Conservation (phyloP, 2,888 invertebrate species). For the Buathra laborator region DNA sequence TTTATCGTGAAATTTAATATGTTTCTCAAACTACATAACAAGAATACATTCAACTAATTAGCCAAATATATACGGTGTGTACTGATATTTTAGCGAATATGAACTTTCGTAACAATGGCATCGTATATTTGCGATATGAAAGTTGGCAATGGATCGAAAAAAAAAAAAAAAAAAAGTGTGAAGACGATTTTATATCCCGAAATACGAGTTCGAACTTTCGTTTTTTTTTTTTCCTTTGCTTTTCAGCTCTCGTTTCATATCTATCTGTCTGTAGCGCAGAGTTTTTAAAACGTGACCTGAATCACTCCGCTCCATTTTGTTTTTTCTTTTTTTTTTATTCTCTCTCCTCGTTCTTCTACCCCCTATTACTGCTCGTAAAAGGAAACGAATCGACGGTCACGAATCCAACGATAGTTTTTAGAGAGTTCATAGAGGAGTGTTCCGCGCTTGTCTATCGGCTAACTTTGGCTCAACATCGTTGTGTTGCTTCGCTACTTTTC, state of each 20-base stretch:
- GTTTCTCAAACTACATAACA: conserved; percentile 1
- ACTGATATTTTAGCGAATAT: conserved; percentile 6
- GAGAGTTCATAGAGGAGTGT: not conserved
- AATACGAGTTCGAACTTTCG: conserved; percentile 45
- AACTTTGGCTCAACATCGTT: conserved; percentile 27
- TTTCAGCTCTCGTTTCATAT: not conserved
- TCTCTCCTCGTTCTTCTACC: not conserved
- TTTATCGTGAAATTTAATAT: not conserved
- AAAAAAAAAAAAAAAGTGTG: not conserved
- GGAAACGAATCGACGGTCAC: conserved; percentile 52
- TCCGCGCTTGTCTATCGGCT: conserved; percentile 21
- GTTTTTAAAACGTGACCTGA: conserved; percentile 55
- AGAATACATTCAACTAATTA: conserved; percentile 16
- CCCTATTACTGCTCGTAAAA: conserved; percentile 35
- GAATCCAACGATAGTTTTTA: conserved; percentile 24
- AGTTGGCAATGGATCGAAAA: conserved; percentile 34
- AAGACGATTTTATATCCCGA: conserved; percentile 8
- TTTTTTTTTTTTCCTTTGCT: conserved; percentile 23
- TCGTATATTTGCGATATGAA: conserved; percentile 16
- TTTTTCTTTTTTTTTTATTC: conserved; percentile 44
- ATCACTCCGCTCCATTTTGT: conserved; percentile 21
- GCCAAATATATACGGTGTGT: not conserved
- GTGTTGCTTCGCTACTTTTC: conserved; percentile 13
- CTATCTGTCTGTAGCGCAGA: not conserved
- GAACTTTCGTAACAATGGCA: conserved; percentile 6